These are phyloP conservation scores for Sphaeridia pumilis DNA, from an alignment of 2,888 invertebrate genomes.

Conservation along the genomic window DNA sequence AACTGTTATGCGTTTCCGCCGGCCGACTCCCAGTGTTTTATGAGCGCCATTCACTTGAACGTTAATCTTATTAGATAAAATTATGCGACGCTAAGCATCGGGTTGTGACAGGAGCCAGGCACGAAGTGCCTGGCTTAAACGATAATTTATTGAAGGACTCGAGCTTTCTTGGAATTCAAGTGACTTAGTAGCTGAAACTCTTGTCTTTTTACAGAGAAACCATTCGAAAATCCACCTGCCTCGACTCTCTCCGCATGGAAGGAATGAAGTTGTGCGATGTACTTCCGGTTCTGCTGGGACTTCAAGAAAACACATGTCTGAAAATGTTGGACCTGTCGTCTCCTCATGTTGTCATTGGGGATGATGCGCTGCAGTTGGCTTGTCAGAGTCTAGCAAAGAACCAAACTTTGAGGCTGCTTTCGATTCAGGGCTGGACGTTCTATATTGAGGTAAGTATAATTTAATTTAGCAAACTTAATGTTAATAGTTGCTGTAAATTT, in stretches of 20 bases:
- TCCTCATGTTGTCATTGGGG: conserved; percentile 45
- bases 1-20: too few relatives aligned
- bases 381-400: conserved; percentile 44
- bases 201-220: conserved; percentile 39
- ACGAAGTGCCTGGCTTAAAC: background rate
- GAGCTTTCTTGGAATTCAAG: background rate
- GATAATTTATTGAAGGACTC: conserved; percentile 11
- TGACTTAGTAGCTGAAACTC: conserved; percentile 2
- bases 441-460: conserved; percentile 46
- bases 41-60: too few relatives aligned
- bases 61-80: too few relatives aligned
- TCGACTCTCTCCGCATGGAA: conserved; percentile 47
- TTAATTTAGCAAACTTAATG: too few relatives aligned
- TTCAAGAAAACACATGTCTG: conserved; percentile 45
- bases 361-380: conserved; percentile 43
- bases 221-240: conserved; percentile 44
- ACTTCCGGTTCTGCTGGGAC: conserved; percentile 46
- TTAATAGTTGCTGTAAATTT: too few relatives aligned
- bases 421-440: conserved; percentile 49
- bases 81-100: background rate
- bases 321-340: conserved; percentile 48
- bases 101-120: conserved; percentile 1
- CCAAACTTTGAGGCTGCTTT: conserved; percentile 44
- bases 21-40: too few relatives aligned
- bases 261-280: conserved; percentile 47